These are phyloP conservation scores for Acropternis orthonyx DNA, from an alignment of 2,797 vertebrate genomes.

Conservation along the genomic window DNA sequence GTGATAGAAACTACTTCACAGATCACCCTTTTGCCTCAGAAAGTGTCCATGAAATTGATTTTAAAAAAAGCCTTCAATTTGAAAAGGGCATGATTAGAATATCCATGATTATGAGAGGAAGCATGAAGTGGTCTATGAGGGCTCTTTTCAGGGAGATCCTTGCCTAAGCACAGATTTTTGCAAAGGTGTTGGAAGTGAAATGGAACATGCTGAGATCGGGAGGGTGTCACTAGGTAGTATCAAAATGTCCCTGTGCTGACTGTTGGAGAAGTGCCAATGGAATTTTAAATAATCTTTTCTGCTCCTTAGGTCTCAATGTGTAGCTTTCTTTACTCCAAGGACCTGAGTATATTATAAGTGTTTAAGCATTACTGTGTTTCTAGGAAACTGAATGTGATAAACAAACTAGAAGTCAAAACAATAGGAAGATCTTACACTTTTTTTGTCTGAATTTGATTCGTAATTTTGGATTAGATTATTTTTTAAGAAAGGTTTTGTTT, in stretches of 20 bases:
- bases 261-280: constrained; percentile 23
- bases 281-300: constrained; percentile 35
- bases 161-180: constrained; percentile 53
- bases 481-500: background rate
- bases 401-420: background rate
- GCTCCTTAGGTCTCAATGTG: background rate
- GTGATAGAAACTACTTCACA: background rate
- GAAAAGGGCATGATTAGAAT: constrained; percentile 47
- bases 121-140: constrained; percentile 46
- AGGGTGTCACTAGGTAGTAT: constrained; percentile 6
- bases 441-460: background rate
- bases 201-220: constrained; percentile 14
- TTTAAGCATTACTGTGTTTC: background rate
- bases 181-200: constrained; percentile 38
- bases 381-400: constrained; percentile 6
- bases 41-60: background rate
- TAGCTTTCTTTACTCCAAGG: background rate
- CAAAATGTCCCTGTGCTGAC: constrained; percentile 6
- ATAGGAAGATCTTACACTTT: background rate
- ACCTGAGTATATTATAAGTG: background rate
- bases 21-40: background rate
- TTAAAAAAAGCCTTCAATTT: background rate
- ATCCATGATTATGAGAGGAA: constrained; percentile 59
- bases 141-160: constrained; percentile 45
- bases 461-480: background rate